Base-by-base conservation (phyloP, 2,797 vertebrate genomes). In the Chiroxiphia lanceolata region DNA sequence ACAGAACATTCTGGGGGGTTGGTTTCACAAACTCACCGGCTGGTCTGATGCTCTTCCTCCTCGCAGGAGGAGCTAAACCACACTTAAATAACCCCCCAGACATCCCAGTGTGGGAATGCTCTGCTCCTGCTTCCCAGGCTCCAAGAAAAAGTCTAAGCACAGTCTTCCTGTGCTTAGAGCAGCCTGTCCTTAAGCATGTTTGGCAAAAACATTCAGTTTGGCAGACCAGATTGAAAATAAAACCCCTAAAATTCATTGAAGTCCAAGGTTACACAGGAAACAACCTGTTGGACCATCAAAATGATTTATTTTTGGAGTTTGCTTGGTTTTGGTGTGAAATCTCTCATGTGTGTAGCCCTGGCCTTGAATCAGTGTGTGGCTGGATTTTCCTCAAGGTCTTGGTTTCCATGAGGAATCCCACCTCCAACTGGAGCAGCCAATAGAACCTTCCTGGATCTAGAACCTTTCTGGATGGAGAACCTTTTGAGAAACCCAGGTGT, bases 301-400 rank as follows among this genome's bases (percentile, higher is more conserved):
- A 10, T 4, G 22, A 10, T 7, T 11, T 17, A 15, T 25, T 27
- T 17, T 11, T 10, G 63, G 1, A 19, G 0, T 56, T 27, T 9
- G 0, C 27, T 34, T 34, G 57, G 42, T 1, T 33, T 51, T 48
- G 23, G 20, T 5, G 21, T 1, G 25, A 38, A 76, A 61, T 10
- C 26, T 69, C 19, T 63, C 31, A 0, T 8, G 9, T 8, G 9
- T 1, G 0, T 4, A 36, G 17, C 14, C 25, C 18, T 31, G 42
- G 18, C 78, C 40, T 74, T 21, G 3, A 26, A 4, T 2, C 4
- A 25, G 8, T 0, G 3, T 16, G 34, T 1, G 2, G 67, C 47
- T 51, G 15, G 15, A 10, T 36, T 34, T 34, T 33, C 48, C 36
- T 6, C 9, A 22, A 13, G 25, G 17, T 22, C 47, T 45, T 3